Percentiles rank a stretch among this genome's conserved stretches.
These are phyloP conservation scores for Deroplatys truncata DNA, from an alignment of 2,888 invertebrate genomes.

Conservation along the genomic window DNA sequence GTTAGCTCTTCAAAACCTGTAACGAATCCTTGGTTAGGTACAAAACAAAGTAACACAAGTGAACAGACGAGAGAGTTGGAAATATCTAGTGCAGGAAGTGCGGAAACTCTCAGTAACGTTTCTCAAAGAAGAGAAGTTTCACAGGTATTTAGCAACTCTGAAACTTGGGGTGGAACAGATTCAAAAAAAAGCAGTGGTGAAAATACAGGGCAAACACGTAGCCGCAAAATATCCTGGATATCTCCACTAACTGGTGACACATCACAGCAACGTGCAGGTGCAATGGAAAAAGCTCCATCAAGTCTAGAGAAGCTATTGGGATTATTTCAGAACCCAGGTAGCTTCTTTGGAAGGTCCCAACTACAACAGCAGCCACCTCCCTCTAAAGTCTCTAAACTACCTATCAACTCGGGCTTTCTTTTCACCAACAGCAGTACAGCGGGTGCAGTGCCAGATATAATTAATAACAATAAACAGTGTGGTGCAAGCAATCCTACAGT, in stretches of 20 bases:
- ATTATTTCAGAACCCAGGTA: slow-evolving; percentile 57
- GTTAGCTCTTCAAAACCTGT: background rate
- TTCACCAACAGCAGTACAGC: background rate
- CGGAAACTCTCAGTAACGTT: background rate
- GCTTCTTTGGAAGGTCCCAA: slow-evolving; percentile 25
- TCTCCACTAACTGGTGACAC: slow-evolving; percentile 48
- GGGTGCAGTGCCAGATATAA: background rate
- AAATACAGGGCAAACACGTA: slow-evolving; percentile 31
- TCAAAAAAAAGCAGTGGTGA: background rate
- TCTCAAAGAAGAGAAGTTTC: background rate
- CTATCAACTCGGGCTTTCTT: background rate
- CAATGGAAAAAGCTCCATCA: slow-evolving; percentile 44
- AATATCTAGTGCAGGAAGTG: background rate
- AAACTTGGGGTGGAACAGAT: background rate
- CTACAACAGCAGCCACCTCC: background rate
- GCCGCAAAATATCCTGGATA: slow-evolving; percentile 60
- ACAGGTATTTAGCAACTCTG: background rate
- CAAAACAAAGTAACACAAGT: background rate
- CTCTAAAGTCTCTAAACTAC: background rate
- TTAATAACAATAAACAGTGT: background rate
- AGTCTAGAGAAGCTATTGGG: slow-evolving; percentile 63
- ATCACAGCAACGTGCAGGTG: slow-evolving; percentile 27
- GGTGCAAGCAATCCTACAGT: background rate
- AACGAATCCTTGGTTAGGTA: background rate
- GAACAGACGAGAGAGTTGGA: background rate